phyloP scores from a whole-genome alignment of 2,113 vertebrate genomes.

The Nerophis lumbriciformis region DNA sequence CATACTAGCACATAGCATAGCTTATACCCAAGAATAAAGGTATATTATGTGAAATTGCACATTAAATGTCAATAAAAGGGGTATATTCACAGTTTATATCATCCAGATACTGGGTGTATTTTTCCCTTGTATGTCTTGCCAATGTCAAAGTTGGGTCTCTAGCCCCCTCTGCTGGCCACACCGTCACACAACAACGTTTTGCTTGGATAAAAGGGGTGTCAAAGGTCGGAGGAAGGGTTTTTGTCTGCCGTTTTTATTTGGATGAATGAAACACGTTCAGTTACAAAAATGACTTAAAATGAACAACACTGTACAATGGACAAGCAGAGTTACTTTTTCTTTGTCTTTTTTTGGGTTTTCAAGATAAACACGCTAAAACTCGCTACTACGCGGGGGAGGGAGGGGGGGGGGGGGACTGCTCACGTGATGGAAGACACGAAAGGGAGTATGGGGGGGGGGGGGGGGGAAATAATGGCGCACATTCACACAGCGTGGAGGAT shows the following conservation, averaged over 20 bases:
- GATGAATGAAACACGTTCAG: constrained; percentile 82
- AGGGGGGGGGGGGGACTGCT: constrained; percentile 18
- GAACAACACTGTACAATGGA: constrained; percentile 82
- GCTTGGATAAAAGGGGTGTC: no score
- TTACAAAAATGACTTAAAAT: constrained; percentile 84
- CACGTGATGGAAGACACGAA: constrained; percentile 54
- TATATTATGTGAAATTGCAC: no score
- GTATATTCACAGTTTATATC: no score
- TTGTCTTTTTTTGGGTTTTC: constrained; percentile 61
- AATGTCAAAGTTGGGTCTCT: no score
- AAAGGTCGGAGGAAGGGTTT: constrained; percentile 38
- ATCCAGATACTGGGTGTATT: no score
- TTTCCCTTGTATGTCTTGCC: no score
- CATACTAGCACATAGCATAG: no score
- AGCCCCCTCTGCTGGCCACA: no score
- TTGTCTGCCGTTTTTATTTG: constrained; percentile 78
- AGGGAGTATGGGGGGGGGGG: not conserved
- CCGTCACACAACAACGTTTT: no score
- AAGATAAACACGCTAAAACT: constrained; percentile 79
- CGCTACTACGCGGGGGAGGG: constrained; percentile 63
- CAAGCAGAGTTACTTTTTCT: constrained; percentile 74
- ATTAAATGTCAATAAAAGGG: no score
- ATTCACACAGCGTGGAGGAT: constrained; percentile 23
- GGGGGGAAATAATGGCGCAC: constrained; percentile 4
- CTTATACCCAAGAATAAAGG: no score